Percentiles rank a stretch among this genome's conserved stretches.
phyloP scores from a whole-genome alignment of 2,113 vertebrate genomes.

The Rhinolophus sinicus region DNA sequence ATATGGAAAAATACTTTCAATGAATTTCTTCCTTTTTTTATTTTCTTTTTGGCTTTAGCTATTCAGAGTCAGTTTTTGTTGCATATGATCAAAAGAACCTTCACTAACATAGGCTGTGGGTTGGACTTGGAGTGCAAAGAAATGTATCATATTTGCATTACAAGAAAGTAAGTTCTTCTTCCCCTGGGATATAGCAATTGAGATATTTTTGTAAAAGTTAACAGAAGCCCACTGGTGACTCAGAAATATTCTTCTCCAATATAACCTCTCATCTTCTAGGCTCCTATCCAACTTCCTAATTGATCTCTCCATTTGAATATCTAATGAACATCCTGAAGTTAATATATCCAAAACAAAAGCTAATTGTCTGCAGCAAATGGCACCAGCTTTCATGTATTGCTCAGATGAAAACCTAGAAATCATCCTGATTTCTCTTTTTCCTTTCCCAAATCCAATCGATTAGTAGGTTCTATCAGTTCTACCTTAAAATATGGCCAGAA shows the following conservation, averaged over 20 bases:
- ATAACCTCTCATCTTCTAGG: not conserved
- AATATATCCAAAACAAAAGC: not conserved
- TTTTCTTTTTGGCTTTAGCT: not conserved
- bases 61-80: not conserved
- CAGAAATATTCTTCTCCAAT: not conserved
- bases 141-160: not conserved
- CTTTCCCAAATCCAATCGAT: not conserved
- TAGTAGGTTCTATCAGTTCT: not conserved
- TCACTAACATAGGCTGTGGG: not conserved
- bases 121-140: not conserved
- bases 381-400: not conserved
- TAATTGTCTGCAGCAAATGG: not conserved
- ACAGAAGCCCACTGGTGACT: not conserved
- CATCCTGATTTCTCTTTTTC: not conserved
- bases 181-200: not conserved
- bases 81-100: not conserved
- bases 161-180: not conserved
- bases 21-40: not conserved
- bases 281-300: not conserved
- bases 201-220: conserved; percentile 32
- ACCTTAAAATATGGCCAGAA: not conserved
- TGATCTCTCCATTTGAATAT: not conserved
- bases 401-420: not conserved
- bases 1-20: not conserved
- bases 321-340: not conserved